Evolutionary conservation across 2,888 invertebrate species (phyloP).

Genomic region (Plagodis pulveraria): DNA sequence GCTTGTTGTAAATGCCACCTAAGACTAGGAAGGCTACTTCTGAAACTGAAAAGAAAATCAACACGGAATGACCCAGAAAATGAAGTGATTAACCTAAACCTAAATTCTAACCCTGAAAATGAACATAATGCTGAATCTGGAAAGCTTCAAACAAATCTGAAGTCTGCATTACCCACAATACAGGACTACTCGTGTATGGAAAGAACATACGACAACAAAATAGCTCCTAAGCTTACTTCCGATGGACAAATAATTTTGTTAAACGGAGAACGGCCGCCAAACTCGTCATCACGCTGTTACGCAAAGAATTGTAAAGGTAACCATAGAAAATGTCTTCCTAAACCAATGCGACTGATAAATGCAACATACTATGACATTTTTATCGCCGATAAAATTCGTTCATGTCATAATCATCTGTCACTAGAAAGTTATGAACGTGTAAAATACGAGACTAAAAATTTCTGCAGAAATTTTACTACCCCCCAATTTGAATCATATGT

Average conservation of each 20-base stretch:
- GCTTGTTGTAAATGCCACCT: neutral
- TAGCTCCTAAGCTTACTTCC: neutral
- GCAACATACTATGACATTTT: neutral
- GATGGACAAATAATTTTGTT: neutral
- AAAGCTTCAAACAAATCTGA: neutral
- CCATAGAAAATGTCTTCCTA: neutral
- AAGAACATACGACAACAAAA: neutral
- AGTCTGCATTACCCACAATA: neutral
- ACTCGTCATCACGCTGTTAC: neutral
- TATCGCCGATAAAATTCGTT: neutral
- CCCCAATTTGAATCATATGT: constrained; percentile 6
- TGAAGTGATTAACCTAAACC: neutral
- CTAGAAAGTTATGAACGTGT: neutral
- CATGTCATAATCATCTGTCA: neutral
- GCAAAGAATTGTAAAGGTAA: neutral
- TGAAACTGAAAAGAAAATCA: neutral
- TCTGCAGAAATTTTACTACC: neutral
- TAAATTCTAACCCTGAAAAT: neutral
- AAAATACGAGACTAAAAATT: neutral
- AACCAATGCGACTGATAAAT: neutral
- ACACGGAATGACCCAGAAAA: neutral
- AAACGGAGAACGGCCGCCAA: neutral
- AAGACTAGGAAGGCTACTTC: neutral
- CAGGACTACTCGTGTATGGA: neutral
- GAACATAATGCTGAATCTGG: neutral